These are phyloP conservation scores for Diorhabda sublineata DNA, from an alignment of 1,140 invertebrate genomes.

Conservation along the genomic window DNA sequence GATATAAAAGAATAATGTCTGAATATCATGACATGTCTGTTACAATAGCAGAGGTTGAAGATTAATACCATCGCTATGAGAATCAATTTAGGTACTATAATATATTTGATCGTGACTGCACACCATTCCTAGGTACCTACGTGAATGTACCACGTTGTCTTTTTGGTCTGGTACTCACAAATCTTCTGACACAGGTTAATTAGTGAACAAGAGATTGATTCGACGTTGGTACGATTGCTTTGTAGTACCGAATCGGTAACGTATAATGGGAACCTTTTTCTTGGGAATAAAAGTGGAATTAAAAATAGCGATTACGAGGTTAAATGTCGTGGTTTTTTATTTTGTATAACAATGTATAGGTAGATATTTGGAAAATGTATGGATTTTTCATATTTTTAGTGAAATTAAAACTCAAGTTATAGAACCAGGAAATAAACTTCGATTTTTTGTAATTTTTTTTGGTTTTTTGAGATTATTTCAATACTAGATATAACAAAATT, in stretches of 20 bases:
- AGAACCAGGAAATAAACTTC: too few relatives aligned
- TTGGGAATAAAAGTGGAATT: background rate
- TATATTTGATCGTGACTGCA: constrained; percentile 25
- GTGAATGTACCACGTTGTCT: constrained; percentile 20
- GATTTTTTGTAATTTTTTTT: too few relatives aligned
- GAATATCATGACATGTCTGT: constrained; percentile 24
- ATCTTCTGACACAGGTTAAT: constrained; percentile 28
- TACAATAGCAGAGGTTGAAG: constrained; percentile 15
- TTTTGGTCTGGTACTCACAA: constrained; percentile 12
- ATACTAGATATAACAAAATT: too few relatives aligned
- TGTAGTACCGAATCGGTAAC: constrained; percentile 9
- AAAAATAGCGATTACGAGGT: too few relatives aligned
- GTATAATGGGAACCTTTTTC: constrained; percentile 1
- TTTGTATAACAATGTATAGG: too few relatives aligned
- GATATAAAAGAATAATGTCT: background rate
- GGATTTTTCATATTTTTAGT: too few relatives aligned
- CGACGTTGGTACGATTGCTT: constrained; percentile 15
- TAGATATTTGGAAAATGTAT: too few relatives aligned
- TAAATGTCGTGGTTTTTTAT: too few relatives aligned
- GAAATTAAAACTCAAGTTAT: too few relatives aligned
- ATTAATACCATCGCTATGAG: constrained; percentile 30
- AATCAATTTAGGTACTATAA: constrained; percentile 31
- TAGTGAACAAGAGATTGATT: constrained; percentile 18
- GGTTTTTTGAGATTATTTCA: too few relatives aligned
- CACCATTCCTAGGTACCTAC: constrained; percentile 4